Conservation (phyloP, 2,113 vertebrate genomes). For the Marmota flaviventris region DNA sequence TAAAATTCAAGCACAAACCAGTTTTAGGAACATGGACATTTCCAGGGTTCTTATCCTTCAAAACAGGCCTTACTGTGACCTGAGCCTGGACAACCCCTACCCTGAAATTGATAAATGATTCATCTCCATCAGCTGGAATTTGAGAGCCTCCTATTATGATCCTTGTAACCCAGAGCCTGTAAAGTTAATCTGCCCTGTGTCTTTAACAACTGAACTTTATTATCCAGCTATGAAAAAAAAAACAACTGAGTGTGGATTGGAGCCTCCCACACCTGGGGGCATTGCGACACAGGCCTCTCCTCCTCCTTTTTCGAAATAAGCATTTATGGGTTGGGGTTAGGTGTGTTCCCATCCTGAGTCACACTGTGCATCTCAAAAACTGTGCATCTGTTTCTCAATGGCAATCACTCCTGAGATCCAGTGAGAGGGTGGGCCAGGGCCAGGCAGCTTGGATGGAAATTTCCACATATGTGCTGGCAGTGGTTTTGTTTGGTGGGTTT, state of each 20-base stretch:
- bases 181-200: background rate
- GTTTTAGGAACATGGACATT: background rate
- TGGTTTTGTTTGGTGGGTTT: background rate
- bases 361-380: background rate
- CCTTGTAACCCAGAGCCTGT: slow-evolving; percentile 59
- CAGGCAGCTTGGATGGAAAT: background rate
- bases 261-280: background rate
- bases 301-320: background rate
- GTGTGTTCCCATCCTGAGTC: background rate
- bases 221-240: background rate
- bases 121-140: slow-evolving; percentile 43
- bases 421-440: background rate
- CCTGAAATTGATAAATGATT: slow-evolving; percentile 67
- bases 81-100: background rate
- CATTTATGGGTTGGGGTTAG: background rate
- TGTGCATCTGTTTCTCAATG: background rate
- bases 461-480: background rate
- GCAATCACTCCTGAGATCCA: background rate
- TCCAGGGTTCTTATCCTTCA: background rate
- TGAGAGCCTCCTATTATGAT: slow-evolving; percentile 55
- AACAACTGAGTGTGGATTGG: background rate
- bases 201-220: slow-evolving; percentile 11
- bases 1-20: background rate
- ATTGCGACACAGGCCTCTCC: rapidly evolving
- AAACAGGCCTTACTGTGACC: background rate